Percentiles rank a stretch among this genome's conserved stretches.
Conservation (phyloP, 1,140 invertebrate species). For the Adoxophyes honmai region DNA sequence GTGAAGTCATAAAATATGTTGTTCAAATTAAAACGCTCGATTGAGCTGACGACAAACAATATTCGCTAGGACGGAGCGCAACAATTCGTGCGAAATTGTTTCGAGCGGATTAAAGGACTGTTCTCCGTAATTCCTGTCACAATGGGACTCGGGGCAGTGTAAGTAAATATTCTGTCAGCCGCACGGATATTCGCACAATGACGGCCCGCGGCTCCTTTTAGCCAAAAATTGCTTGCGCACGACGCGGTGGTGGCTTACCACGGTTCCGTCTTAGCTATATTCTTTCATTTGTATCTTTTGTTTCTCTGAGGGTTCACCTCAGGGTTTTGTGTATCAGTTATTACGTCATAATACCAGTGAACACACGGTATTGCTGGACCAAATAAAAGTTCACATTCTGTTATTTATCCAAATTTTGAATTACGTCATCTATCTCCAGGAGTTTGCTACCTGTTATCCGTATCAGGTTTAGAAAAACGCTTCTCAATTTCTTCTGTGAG, state of each 20-base stretch:
- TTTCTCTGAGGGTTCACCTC: no score
- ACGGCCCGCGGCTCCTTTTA: conserved; percentile 37
- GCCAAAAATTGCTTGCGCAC: conserved; percentile 53
- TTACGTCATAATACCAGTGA: no score
- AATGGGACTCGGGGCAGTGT: conserved; percentile 52
- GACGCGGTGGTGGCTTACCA: background rate
- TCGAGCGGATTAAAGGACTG: conserved; percentile 58
- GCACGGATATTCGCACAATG: conserved; percentile 52
- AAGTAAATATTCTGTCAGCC: conserved; percentile 57
- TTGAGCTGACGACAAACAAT: conserved; percentile 49
- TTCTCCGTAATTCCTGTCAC: conserved; percentile 46
- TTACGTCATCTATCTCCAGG: no score
- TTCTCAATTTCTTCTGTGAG: no score
- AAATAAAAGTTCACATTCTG: no score
- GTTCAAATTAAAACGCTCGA: conserved; percentile 39
- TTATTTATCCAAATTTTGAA: no score
- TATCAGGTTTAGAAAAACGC: no score
- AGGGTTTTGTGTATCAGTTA: no score
- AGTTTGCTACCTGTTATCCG: no score
- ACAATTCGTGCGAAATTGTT: conserved; percentile 65
- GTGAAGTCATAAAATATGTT: conserved; percentile 10
- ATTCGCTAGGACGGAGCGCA: conserved; percentile 40
- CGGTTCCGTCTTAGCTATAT: background rate
- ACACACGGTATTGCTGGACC: no score
- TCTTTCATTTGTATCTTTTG: no score